Base-by-base conservation (phyloP, 1,140 invertebrate genomes). In the Metopolophium dirhodum region DNA sequence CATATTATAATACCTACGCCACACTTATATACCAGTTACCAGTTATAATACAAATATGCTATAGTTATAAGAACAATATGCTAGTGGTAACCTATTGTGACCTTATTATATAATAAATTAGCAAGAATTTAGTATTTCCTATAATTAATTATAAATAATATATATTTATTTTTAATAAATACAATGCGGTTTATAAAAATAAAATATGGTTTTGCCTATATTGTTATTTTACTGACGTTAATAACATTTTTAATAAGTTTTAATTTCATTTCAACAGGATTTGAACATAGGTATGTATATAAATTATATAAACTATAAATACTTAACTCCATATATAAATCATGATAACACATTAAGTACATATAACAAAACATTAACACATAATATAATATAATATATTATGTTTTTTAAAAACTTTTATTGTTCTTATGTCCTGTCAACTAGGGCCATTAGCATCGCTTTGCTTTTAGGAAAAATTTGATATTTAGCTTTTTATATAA, bases 241-340 rank as follows among this genome's bases (percentile, higher is more conserved):
- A 77, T 77, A 18, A 68, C 89, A n/a, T 68, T 90, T 61, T 7
- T 90, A 61, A 68, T 41, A 7, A 68, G n/a, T 90, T 90, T 90
- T 90, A 45, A 68, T n/a, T 68, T 35, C 30, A n/a, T 90, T 20
- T 26, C 61, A 8, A 90, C 41, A 30, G 54, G 57, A 90, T 30
- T 23, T 41, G 8, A 68, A 30, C 11, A 68, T 68, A 45, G 54
- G 89, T 90, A 90, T 22, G 89, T 90, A 90, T 47, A 68, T 30
- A 68, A n/a, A 20, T 35, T 88, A 9, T 51, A 51, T 49, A 11
- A 35, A 37, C 35, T 45, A 61, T 54, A 47, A 90, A 68, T 57
- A 26, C 22, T 54, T 41, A 41, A 61, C 30, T 30, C 0, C 20
- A 14, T 41, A 7, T 68, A 18, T n/a, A 68, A n/a, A n/a, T n/a